Evolutionary conservation across 2,888 invertebrate genomes (phyloP), one percentile per base, ranked within the genome.

Genomic region (Ryuthela nishihirai): DNA sequence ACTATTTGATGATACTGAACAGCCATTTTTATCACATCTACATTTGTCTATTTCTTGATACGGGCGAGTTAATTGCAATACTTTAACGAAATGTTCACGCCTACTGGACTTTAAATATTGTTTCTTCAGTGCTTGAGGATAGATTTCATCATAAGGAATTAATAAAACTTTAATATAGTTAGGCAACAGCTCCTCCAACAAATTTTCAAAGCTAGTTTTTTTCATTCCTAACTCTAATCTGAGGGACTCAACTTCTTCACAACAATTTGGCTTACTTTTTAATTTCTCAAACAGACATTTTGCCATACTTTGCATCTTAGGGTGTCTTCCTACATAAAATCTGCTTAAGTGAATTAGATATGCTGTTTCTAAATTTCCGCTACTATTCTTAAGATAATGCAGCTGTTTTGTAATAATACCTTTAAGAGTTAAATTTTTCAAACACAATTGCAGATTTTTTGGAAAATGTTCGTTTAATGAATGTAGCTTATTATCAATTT

Each of bases 361-460:
- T 1, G 67, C 68, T 41, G 54, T 66, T 10, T 54, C 54, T 17
- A 65, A 62, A 21, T 62, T 55, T 10, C 65, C 67, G 36, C 61
- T 64, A 18, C 39, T 39, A 34, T 41, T 49, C 26, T 50, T 58
- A 24, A 55, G 38, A 45, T 54, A 39, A 47, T 46, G 47, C 54
- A 76, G 76, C 74, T 87, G 87, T 66, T 82, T 81, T 0, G 76
- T 78, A 32, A 87, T 77, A 6, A 87, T 71, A 32, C 81, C 78
- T 43, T 80, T 73, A 5, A 77, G 73, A 1, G 80, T 62, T n/a
- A 88, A 72, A 56, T 77, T 75, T 70, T 84, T 85, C 44, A 85
- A 76, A 62, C 80, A 77, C 69, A 84, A 83, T 71, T 81, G 83
- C 25, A 83, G 68, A 1, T 81, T 76, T 69, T 84, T 84, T 18